A percentile compares a stretch with the other conserved stretches of the same genome.
Evolutionary conservation across 1,140 invertebrate genomes (phyloP).

Genomic region (Calliopsis andreniformis): DNA sequence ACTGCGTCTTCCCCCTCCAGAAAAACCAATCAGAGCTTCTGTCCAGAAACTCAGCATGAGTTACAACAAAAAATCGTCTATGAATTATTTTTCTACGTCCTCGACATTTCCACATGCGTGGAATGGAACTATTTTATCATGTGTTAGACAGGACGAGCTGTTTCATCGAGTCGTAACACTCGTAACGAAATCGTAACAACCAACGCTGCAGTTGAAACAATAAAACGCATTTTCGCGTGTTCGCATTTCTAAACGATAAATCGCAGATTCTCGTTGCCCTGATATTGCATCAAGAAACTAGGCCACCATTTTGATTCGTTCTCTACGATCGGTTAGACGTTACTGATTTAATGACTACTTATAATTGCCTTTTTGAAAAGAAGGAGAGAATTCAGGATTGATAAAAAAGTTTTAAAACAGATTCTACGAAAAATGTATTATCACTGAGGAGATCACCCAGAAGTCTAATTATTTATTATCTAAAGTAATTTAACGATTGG

Average conservation of each 20-base stretch:
- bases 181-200: conserved; percentile 8
- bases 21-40: neutral
- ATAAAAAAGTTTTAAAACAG: neutral
- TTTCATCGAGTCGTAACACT: conserved; percentile 11
- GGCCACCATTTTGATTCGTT: conserved; percentile 17
- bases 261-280: neutral
- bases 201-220: neutral
- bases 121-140: neutral
- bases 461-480: too few relatives aligned
- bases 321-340: conserved; percentile 12
- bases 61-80: too few relatives aligned
- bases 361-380: neutral
- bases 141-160: too few relatives aligned
- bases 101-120: neutral
- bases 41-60: too few relatives aligned
- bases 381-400: neutral
- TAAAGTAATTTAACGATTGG: too few relatives aligned
- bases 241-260: conserved; percentile 15
- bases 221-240: conserved; percentile 13
- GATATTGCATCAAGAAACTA: neutral
- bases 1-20: neutral
- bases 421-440: neutral
- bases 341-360: conserved; percentile 7
- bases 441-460: too few relatives aligned
- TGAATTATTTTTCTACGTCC: neutral